Base-by-base conservation (phyloP, 2,888 invertebrate species). In the Prosopocoilus inquinatus region DNA sequence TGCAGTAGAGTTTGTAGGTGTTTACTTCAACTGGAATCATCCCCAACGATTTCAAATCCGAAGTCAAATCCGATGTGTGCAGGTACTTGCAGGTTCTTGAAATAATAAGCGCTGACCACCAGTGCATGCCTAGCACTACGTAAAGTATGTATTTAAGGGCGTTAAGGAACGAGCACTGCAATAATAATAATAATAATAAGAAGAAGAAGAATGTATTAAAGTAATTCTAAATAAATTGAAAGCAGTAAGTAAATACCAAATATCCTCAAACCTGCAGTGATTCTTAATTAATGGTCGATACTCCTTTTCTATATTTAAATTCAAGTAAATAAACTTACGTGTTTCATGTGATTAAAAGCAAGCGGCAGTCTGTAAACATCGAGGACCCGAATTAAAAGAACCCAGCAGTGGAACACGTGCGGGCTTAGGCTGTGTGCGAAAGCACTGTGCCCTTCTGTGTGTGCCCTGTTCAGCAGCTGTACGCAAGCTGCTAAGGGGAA, bases 401-500 rank as follows among this genome's bases (percentile, higher is more conserved):
- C 50, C 5, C 49, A 41, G 44, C 80, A 80, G 55, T 80, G 80
- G 49, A 69, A 75, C 54, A 77, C 61, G 59, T 81, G 80, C 3
- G 78, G 59, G 44, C 53, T 60, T 9, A 59, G 32, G 2, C 39
- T 38, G 44, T 63, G 60, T 7, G 77, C 77, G 11, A 72, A 71
- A 0, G 50, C 47, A 0, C 72, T 69, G 49, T 80, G 79, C 1
- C 66, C 65, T 67, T 79, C 79, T 34, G 73, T 64, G 56, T 80
- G 79, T 43, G 74, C 75, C 1, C 77, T 75, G 2, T 76, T 67
- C 38, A 78, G 69, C 7, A 77, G 35, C 50, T 68, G 72, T 72
- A 75, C 75, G 3, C 78, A 1, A 0, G 73, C 68, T 53, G 80
- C 80, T 79, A 81, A 81, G 2, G 82, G 82, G 36, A 81, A 78